Conservation (phyloP, 1,140 invertebrate species). For the Tetranychus urticae region DNA sequence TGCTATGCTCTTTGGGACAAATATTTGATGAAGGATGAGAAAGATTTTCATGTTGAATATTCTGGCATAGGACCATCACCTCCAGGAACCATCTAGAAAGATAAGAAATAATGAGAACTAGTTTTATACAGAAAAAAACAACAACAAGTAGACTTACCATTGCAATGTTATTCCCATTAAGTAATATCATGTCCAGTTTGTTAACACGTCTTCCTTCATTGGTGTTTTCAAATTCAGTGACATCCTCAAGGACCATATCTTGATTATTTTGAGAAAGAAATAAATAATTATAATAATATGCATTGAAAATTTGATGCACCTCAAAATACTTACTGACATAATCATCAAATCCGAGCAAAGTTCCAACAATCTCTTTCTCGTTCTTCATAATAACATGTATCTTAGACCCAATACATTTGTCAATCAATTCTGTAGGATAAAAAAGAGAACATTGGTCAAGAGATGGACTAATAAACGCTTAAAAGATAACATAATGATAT, state of each 20-base stretch:
- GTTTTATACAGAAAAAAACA: background rate
- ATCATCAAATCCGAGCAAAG: conserved; percentile 89
- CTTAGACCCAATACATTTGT: conserved; percentile 96
- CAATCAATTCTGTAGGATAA: conserved; percentile 60
- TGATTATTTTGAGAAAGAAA: background rate
- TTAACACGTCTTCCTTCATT: conserved; percentile 86
- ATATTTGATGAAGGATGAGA: no score
- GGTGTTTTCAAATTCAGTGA: conserved; percentile 57
- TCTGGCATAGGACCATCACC: background rate
- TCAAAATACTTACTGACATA: conserved; percentile 51
- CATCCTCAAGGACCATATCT: conserved; percentile 58
- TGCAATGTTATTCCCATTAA: conserved; percentile 98
- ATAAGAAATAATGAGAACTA: background rate
- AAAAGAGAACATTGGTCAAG: conserved; percentile 1
- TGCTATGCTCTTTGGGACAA: no score
- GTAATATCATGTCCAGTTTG: conserved; percentile 86
- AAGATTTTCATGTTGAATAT: no score
- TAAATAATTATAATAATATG: background rate
- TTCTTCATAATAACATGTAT: conserved; percentile 99
- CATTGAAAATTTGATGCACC: background rate
- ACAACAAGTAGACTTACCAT: conserved; percentile 38
- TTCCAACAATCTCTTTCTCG: conserved; percentile 97
- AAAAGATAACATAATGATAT: background rate
- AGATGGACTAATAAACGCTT: background rate
- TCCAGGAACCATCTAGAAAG: background rate